Evolutionary conservation across 2,888 invertebrate genomes (phyloP), one percentile per base, ranked within the genome.

Genomic region (Pyrocoelia pectoralis): DNA sequence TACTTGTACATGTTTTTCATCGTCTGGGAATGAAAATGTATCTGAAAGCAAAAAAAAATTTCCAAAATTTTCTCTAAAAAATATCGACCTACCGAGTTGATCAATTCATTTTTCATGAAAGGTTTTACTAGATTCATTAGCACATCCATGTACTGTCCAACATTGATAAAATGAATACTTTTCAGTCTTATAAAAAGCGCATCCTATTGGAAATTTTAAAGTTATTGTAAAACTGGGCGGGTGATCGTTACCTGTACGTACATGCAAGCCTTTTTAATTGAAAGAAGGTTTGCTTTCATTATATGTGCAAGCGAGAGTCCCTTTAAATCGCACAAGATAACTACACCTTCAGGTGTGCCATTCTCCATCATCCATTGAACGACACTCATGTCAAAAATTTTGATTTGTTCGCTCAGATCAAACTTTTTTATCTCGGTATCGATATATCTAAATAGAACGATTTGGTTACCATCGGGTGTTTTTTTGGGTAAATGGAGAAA

Each of bases 141-240:
- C 72, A 87, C 87, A 72, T 92, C 92, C 84, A 92, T 87, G 69
- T 90, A 88, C 0, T 85, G 81, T 0, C 89, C 88, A 0, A 89
- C 87, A 74, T 89, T 91, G 62, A 90, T 79, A 68, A 90, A 90
- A 75, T 92, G 91, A 2, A 92, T 81, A 0, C 86, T 88, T 72
- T 88, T 87, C 1, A 92, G 79, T 40, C 89, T 85, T 1, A 90
- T 83, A 0, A 91, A 84, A 82, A 89, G 85, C 8, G 68, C 24
- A 3, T 24, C 24, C 24, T n/a, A n/a, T n/a, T n/a, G n/a, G n/a
- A n/a, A n/a, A n/a, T n/a, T n/a, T n/a, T n/a, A n/a, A n/a, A n/a
- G n/a, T n/a, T n/a, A n/a, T n/a, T n/a, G n/a, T n/a, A n/a, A n/a
- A n/a, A n/a, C n/a, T n/a, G n/a, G n/a, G n/a, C n/a, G n/a, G n/a